Conservation (phyloP, 2,888 invertebrate species). For the Rhagonycha fulva region DNA sequence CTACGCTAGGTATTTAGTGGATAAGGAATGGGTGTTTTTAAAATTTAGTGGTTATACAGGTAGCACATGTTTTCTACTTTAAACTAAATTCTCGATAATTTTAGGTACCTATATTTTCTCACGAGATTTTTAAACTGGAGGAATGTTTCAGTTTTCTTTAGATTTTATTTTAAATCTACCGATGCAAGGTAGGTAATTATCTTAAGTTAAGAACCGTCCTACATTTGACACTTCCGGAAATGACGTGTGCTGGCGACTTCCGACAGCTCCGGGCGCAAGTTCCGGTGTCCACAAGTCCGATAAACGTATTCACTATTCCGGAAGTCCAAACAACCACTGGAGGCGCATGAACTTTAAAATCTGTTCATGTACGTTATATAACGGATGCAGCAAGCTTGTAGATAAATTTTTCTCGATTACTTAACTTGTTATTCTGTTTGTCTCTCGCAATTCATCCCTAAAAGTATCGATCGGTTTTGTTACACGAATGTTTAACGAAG, state of each 20-base stretch:
- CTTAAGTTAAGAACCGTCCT: slow-evolving; percentile 36
- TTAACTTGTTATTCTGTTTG: not conserved
- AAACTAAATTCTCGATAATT: not conserved
- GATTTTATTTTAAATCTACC: not conserved
- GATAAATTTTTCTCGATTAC: slow-evolving; percentile 3
- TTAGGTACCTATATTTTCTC: not conserved
- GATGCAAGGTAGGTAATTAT: not conserved
- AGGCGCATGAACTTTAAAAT: slow-evolving; percentile 49
- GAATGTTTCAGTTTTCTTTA: not conserved
- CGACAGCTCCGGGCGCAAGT: slow-evolving; percentile 54
- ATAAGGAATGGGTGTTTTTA: not conserved
- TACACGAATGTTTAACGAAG: slow-evolving; percentile 1
- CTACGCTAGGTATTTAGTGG: not conserved
- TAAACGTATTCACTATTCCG: slow-evolving; percentile 54
- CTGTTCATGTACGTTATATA: slow-evolving; percentile 25
- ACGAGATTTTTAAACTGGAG: not conserved
- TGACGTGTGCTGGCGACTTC: slow-evolving; percentile 57
- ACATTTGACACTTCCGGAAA: slow-evolving; percentile 55
- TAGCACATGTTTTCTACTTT: slow-evolving; percentile 5
- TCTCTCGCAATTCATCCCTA: not conserved
- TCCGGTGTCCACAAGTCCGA: slow-evolving; percentile 53
- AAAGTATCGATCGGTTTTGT: not conserved
- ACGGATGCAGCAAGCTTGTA: slow-evolving; percentile 11
- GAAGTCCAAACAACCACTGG: slow-evolving; percentile 54
- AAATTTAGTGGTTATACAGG: slow-evolving; percentile 5